Base-by-base conservation (phyloP, 2,113 vertebrate species). In the Anoplopoma fimbria region DNA sequence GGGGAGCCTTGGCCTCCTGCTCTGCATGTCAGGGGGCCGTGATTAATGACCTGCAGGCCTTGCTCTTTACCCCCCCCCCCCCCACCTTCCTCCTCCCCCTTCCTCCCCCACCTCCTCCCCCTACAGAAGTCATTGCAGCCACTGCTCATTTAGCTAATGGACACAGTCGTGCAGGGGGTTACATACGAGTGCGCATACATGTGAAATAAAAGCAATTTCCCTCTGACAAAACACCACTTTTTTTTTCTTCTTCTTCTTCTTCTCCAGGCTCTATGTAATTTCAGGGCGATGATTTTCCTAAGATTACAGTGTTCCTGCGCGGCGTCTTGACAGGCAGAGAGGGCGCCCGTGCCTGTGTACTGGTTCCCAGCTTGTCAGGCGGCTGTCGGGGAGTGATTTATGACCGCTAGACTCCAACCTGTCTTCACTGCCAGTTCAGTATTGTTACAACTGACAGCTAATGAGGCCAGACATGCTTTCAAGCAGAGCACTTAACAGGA, bases 391-490 rank as follows among this genome's bases (percentile, higher is more conserved):
- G 78, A 17, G 95, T 98, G 97, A 98, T 99, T 99, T 98, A 98
- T 99, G 97, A 95, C 95, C 95, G 95, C 94, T 93, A 96, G 97
- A 95, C 95, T 97, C 93, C 83, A 96, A 97, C 96, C 96, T 96
- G 97, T 97, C 96, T 96, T 96, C 95, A 93, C 96, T 97, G 97
- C 96, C 97, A 97, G 96, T 95, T 96, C 94, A 85, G 95, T 96
- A 97, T 98, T 98, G 97, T 98, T 97, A 95, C 96, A 96, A 84
- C 91, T 97, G 97, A 97, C 97, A 97, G 96, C 95, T 97, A 97
- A 99, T 95, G 97, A 98, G 97, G 95, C 95, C 95, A 93, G 97
- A 97, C 97, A 96, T 97, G 93, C 95, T 96, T 97, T 96, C 95
- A 95, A 95, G 94, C 93, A 93, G 91, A 93, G 94, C 89, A 93